Conservation (phyloP, 2,113 vertebrate species). For the Mohoua ochrocephala region DNA sequence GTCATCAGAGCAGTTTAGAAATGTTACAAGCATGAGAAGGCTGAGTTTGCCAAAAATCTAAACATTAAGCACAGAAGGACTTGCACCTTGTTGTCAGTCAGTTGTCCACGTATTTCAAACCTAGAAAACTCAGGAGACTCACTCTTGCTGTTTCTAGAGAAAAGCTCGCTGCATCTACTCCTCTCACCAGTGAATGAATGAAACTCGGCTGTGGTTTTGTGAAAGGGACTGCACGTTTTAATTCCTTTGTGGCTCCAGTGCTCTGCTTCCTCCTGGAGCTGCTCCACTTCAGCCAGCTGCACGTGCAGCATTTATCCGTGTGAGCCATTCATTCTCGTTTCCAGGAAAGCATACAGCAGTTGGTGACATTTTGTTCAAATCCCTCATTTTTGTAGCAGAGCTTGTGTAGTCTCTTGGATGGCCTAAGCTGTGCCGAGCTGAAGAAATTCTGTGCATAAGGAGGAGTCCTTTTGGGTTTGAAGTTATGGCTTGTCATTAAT, state of each 20-base stretch:
- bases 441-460: neutral
- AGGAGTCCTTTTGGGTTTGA: neutral
- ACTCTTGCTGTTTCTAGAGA: neutral
- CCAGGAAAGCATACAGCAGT: neutral
- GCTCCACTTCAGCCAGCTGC: conserved; percentile 24
- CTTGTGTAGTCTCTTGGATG: neutral
- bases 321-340: neutral
- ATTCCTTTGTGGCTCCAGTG: neutral
- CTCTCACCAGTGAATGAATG: neutral
- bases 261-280: conserved; percentile 34
- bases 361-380: neutral
- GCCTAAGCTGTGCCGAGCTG: neutral
- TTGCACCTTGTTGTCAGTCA: neutral
- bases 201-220: neutral
- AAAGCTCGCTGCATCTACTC: neutral
- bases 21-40: neutral
- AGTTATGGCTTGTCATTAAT: neutral
- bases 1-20: neutral
- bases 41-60: neutral
- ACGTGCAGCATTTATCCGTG: neutral
- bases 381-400: neutral
- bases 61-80: neutral
- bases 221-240: neutral
- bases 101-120: neutral
- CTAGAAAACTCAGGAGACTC: neutral